Base-by-base conservation (phyloP, 2,888 invertebrate species). In the Leptothorax acervorum region DNA sequence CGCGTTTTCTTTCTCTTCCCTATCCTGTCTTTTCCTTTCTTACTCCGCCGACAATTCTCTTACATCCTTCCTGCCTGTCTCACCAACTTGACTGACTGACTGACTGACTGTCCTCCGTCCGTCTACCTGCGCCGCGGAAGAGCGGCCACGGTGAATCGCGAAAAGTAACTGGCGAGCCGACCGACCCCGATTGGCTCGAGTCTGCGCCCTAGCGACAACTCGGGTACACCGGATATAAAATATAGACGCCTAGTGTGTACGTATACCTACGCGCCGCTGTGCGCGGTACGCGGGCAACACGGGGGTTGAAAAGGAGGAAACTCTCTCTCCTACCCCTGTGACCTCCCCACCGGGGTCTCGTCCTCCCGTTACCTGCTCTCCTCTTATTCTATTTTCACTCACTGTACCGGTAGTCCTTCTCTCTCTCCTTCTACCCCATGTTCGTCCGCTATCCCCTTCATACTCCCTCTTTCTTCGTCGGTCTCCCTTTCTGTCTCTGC, bases 161-260 rank as follows among this genome's bases (percentile, higher is more conserved):
- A 93, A 93, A 93, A 92, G 93, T 93, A 93, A 93, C 93, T 93
- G 93, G 88, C 92, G 90, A 93, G 90, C 89, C 91, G 90, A 84
- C 86, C 91, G 91, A 91, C 92, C 92, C 89, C 90, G 90, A 92
- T 91, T 92, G 88, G 86, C 88, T 87, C 90, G 93, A 93, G 93
- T 91, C 92, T 93, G 93, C 93, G 93, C 93, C 86, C 89, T 90
- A 86, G 87, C 87, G 88, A 88, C 89, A 91, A 90, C 91, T 92
- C 92, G 89, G 89, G 88, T 91, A 90, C 89, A 91, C 89, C 90
- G 90, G 90, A 90, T 92, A 92, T 91, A 90, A 91, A 91, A 92
- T 91, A 91, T 91, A 92, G 88, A 91, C 89, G 90, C 86, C 82
- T 81, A 84, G 85, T 86, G 88, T 91, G 84, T 91, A 91, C 87